Evolutionary conservation across 2,888 invertebrate species (phyloP).

Genomic region (Galerucella nymphaeae): DNA sequence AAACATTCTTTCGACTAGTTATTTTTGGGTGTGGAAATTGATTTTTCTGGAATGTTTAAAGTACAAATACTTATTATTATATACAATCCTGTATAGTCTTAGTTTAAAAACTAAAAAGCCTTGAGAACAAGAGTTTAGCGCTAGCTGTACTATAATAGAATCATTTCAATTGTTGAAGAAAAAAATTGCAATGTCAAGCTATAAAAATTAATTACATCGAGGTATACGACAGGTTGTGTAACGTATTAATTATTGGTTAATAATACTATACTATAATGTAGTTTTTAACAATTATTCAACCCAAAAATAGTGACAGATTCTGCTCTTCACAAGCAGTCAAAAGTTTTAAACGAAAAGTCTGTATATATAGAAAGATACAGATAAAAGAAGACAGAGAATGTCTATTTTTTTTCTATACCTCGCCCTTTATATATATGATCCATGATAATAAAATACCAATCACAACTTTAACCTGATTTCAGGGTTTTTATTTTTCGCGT

Average conservation of each 20-base stretch:
- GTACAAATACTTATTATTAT: too few relatives aligned
- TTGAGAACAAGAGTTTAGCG: slow-evolving; percentile 19
- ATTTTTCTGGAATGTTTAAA: too few relatives aligned
- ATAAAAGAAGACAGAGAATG: too few relatives aligned
- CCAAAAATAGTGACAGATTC: too few relatives aligned
- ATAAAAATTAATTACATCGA: slow-evolving; percentile 35
- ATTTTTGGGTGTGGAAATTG: not conserved
- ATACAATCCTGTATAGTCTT: not conserved
- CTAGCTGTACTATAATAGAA: slow-evolving; percentile 28
- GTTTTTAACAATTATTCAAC: too few relatives aligned
- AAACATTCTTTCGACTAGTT: not conserved
- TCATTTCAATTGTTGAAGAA: slow-evolving; percentile 33
- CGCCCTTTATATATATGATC: too few relatives aligned
- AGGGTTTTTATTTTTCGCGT: not conserved
- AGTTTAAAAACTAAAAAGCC: slow-evolving; percentile 16
- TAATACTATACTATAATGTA: not conserved
- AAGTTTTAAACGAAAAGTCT: too few relatives aligned
- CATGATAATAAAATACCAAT: too few relatives aligned
- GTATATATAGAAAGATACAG: too few relatives aligned
- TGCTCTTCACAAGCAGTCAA: too few relatives aligned
- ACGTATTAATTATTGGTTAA: slow-evolving; percentile 25
- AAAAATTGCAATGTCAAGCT: slow-evolving; percentile 32
- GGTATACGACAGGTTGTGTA: slow-evolving; percentile 24
- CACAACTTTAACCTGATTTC: not conserved
- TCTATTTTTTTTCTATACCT: too few relatives aligned